These are phyloP conservation scores for Cinclus cinclus DNA, from an alignment of 2,113 vertebrate species.

Conservation along the genomic window DNA sequence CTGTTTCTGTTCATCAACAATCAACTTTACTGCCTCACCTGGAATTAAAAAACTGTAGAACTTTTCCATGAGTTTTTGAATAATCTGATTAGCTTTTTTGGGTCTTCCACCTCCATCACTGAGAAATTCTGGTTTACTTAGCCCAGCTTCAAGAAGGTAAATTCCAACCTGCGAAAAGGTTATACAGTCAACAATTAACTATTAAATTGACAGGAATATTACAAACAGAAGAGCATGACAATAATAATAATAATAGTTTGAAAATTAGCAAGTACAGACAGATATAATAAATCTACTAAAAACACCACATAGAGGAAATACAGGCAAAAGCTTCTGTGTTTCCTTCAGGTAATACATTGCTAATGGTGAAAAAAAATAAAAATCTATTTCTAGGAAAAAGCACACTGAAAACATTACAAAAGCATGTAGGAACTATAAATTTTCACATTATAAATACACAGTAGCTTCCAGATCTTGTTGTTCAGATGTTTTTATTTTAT, in stretches of 20 bases:
- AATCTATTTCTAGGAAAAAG: not conserved
- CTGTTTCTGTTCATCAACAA: not conserved
- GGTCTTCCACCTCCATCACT: conserved; percentile 90
- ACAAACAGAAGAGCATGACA: not conserved
- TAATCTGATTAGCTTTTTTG: conserved; percentile 90
- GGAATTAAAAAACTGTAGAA: conserved; percentile 90
- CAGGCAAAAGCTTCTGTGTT: not conserved
- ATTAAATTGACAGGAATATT: not conserved
- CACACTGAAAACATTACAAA: not conserved
- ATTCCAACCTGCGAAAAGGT: conserved; percentile 82
- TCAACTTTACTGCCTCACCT: conserved; percentile 70
- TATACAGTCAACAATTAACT: conserved; percentile 10
- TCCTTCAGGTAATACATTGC: not conserved
- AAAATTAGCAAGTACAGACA: not conserved
- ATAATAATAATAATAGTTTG: not conserved
- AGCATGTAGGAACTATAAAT: not conserved
- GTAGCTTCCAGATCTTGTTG: not conserved
- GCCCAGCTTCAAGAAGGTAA: conserved; percentile 86
- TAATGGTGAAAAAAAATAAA: not conserved
- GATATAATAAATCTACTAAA: not conserved
- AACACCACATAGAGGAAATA: not conserved
- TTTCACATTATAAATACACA: not conserved
- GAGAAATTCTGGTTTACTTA: conserved; percentile 88
- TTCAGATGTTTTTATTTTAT: not conserved
- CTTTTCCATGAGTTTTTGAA: conserved; percentile 93